These are phyloP conservation scores for Wiebesia pumilae DNA, from an alignment of 1,140 invertebrate genomes.

Conservation along the genomic window DNA sequence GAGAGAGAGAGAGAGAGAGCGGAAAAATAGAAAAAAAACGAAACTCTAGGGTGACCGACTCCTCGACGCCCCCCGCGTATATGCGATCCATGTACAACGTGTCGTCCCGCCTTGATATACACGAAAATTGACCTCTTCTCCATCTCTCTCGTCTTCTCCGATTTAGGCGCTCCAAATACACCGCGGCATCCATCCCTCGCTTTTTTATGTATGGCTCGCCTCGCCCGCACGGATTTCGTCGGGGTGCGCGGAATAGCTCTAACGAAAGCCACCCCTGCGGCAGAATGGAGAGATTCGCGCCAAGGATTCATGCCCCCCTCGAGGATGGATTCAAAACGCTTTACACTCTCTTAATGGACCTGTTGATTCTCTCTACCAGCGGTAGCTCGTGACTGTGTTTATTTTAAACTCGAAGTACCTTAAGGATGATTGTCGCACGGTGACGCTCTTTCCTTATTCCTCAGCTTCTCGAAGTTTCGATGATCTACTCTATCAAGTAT, in stretches of 20 bases:
- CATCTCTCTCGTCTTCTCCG: slow-evolving; percentile 26
- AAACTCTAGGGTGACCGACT: not conserved
- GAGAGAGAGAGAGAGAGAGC: not conserved
- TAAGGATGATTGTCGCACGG: not conserved
- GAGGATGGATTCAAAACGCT: slow-evolving; percentile 74
- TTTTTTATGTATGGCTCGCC: slow-evolving; percentile 45
- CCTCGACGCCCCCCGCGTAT: not conserved
- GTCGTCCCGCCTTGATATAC: slow-evolving; percentile 16
- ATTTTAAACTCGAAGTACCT: slow-evolving; percentile 42
- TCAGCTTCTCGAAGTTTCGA: not conserved
- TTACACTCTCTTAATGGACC: slow-evolving; percentile 74
- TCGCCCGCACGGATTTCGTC: slow-evolving; percentile 46
- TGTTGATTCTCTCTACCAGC: slow-evolving; percentile 68
- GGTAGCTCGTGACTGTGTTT: slow-evolving; percentile 18
- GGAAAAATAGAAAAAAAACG: not conserved
- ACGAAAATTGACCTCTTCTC: slow-evolving; percentile 8
- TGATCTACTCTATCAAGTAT: not conserved
- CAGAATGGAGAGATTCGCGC: slow-evolving; percentile 65
- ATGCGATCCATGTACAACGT: slow-evolving; percentile 11
- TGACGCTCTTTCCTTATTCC: not conserved
- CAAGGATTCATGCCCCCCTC: slow-evolving; percentile 68
- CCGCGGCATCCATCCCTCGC: slow-evolving; percentile 22
- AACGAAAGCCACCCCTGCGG: slow-evolving; percentile 59
- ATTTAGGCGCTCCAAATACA: not conserved
- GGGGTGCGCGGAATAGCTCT: slow-evolving; percentile 23